Evolutionary conservation across 2,113 vertebrate genomes (phyloP).

Genomic region (Grantiella picta): DNA sequence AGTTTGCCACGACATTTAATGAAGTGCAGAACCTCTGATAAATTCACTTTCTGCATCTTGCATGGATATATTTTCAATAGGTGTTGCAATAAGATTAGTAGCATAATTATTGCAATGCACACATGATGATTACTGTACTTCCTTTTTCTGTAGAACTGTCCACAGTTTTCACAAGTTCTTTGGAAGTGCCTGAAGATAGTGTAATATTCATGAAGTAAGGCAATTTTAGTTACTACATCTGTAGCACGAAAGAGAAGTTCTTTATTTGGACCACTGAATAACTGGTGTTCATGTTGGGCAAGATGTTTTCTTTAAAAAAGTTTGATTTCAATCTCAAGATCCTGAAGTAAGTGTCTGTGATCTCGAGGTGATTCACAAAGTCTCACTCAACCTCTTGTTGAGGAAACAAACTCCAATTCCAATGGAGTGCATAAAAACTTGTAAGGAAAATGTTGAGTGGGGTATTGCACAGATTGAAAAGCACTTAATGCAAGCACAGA

Average conservation of each 20-base stretch:
- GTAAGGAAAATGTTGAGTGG: background rate
- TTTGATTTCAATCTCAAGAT: background rate
- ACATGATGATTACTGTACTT: background rate
- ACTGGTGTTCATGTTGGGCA: background rate
- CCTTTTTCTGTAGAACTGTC: background rate
- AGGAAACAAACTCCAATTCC: background rate
- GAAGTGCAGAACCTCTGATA: background rate
- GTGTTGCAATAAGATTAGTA: background rate
- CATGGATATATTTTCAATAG: background rate
- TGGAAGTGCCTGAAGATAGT: background rate
- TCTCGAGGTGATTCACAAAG: background rate
- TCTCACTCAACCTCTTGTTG: background rate
- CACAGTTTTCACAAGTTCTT: background rate
- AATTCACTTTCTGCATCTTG: background rate
- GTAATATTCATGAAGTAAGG: background rate
- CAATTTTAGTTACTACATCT: background rate
- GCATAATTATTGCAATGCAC: background rate
- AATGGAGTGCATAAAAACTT: background rate
- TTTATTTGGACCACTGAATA: background rate
- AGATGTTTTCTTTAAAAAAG: background rate
- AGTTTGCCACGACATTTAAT: background rate
- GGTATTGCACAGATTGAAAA: background rate
- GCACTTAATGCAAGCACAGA: background rate
- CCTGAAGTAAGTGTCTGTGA: background rate
- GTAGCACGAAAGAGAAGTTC: background rate